Evolutionary conservation across 2,797 vertebrate genomes (phyloP).

Genomic region (Pseudochromis fuscus): DNA sequence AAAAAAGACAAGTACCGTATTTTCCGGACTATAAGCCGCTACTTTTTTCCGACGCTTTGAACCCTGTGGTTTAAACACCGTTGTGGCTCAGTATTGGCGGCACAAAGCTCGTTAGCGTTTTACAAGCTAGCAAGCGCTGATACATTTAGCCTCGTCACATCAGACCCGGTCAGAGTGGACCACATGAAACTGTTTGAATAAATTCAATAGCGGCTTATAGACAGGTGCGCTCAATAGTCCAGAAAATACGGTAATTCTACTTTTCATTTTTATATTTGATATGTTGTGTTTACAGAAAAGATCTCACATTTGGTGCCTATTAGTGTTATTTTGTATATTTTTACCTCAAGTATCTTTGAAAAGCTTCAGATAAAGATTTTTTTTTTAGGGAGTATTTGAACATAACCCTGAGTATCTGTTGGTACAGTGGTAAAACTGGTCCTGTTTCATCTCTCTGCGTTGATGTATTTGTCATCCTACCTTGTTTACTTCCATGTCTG

Average conservation of each 20-base stretch:
- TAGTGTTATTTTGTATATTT: background rate
- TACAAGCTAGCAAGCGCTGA: too few species aligned
- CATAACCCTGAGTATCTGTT: background rate
- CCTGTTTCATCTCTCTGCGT: conserved; percentile 24
- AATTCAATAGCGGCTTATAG: too few species aligned
- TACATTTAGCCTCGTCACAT: too few species aligned
- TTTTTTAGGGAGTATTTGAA: background rate
- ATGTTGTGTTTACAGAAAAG: background rate
- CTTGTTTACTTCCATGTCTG: conserved; percentile 65
- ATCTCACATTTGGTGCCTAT: background rate
- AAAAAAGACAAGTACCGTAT: too few species aligned
- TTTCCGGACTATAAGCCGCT: too few species aligned
- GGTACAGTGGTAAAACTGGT: conserved; percentile 36
- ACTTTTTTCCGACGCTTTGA: too few species aligned
- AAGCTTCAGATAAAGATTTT: background rate
- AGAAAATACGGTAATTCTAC: background rate
- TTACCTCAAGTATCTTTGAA: background rate
- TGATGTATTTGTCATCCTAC: conserved; percentile 50
- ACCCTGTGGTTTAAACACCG: too few species aligned
- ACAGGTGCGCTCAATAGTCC: too few species aligned
- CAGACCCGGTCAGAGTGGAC: too few species aligned
- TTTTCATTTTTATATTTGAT: background rate
- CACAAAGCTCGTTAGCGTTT: too few species aligned
- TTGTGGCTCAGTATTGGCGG: too few species aligned
- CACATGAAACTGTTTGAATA: too few species aligned